Base-by-base conservation (phyloP, 1,140 invertebrate genomes). In the Apis mellifera region DNA sequence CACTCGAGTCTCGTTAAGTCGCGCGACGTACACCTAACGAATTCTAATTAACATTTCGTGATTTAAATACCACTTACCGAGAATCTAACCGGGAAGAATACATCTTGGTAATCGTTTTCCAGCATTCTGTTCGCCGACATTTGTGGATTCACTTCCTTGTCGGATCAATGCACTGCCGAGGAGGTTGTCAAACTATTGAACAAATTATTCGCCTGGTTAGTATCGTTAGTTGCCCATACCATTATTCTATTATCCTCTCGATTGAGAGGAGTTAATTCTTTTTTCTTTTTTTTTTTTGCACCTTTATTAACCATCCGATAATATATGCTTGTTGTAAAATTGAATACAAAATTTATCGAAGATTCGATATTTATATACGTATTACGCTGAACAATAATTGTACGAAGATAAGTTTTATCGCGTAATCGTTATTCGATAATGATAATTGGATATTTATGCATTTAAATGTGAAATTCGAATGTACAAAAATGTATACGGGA, bases 51-150 rank as follows among this genome's bases (percentile, higher is more conserved):
- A 62, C 50, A 64, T 2, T 26, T 26, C 42, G 23, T 23, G 8
- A 54, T 57, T 64, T 79, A 72, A 7, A 79, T 72, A 54, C 54
- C 50, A 11, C 32, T 42, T 42, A 19, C 9, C 17, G 13, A n/a
- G 11, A 26, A 15, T 12, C 1, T 9, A 9, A 26, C 48, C 26
- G 2, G 19, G 77, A 60, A 71, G 55, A 78, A 32, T 60, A 13
- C 2, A 71, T 5, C 21, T 11, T 15, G 5, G 1, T 32, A 12
- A 52, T n/a, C 86, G 89, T 94, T 87, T 95, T 96, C 89, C 95
- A 99, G 98, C 94, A 99, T 99, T 90, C 95, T 99, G 65, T 99
- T 99, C 94, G 99, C 99, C 26, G 99, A 99, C 94, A 99, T 99
- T 88, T 99, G 98, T 92, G 99, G 99, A 55, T 99, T 99, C 94